phyloP scores from a whole-genome alignment of 2,888 invertebrate species.

The Acleris laterana region DNA sequence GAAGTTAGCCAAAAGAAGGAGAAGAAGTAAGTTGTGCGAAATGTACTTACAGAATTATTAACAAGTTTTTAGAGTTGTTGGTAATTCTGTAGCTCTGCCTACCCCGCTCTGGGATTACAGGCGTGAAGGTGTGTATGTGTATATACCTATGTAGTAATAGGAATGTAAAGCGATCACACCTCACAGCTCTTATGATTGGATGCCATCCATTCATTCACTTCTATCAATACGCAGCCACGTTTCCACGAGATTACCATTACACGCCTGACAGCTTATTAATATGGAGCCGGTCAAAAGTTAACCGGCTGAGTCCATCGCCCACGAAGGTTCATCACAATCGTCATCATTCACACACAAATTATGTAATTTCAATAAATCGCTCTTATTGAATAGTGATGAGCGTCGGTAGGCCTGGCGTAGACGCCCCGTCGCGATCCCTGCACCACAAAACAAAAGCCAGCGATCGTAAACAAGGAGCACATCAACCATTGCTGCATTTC shows the following conservation, averaged over 20 bases:
- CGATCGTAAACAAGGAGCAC: conserved; percentile 40
- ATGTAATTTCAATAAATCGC: conserved; percentile 85
- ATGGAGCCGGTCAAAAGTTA: conserved; percentile 81
- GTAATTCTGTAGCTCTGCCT: too few relatives aligned
- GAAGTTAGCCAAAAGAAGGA: too few relatives aligned
- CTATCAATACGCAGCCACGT: conserved; percentile 63
- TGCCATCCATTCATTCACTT: conserved; percentile 47
- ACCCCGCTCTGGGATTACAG: too few relatives aligned
- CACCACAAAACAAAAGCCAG: conserved; percentile 48
- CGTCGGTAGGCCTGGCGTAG: conserved; percentile 75
- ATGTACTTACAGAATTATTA: too few relatives aligned
- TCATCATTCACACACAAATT: conserved; percentile 85
- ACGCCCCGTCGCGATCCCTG: conserved; percentile 67
- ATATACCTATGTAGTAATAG: neutral
- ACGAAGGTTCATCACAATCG: conserved; percentile 84
- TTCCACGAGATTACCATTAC: conserved; percentile 72
- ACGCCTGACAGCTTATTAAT: conserved; percentile 74
- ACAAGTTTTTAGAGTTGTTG: too few relatives aligned
- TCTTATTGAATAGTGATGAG: conserved; percentile 84
- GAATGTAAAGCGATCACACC: neutral
- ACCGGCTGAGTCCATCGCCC: conserved; percentile 82
- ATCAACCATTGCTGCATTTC: conserved; percentile 44
- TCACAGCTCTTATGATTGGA: conserved; percentile 19
- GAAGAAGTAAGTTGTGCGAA: too few relatives aligned
- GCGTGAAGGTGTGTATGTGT: too few relatives aligned